Conservation (phyloP, 2,888 invertebrate genomes). For the Blera fallax region DNA sequence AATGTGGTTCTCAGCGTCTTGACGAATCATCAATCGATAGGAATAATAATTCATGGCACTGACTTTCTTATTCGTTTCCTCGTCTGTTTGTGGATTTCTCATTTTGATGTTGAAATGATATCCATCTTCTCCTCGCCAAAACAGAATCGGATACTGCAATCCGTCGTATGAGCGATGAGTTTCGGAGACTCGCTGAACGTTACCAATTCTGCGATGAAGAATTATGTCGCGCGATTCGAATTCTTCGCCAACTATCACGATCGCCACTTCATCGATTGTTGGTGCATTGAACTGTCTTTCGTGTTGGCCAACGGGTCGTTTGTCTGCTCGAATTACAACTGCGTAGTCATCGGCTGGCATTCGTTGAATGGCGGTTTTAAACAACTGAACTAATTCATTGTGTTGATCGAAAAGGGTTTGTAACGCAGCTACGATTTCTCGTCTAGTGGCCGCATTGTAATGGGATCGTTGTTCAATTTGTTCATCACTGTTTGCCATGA, state of each 20-base stretch:
- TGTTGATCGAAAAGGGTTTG: neutral
- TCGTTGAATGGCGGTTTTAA: neutral
- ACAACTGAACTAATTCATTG: neutral
- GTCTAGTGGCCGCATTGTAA: constrained; percentile 64
- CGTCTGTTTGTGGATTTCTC: too few species aligned
- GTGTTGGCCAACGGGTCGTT: constrained; percentile 75
- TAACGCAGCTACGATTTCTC: constrained; percentile 60
- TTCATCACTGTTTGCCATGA: constrained; percentile 50
- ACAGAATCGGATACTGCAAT: too few species aligned
- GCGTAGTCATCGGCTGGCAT: constrained; percentile 77
- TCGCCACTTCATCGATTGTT: constrained; percentile 71
- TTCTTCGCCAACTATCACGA: constrained; percentile 73
- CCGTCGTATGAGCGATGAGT: too few species aligned
- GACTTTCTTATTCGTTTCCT: too few species aligned
- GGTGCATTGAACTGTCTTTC: constrained; percentile 66
- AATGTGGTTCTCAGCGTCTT: too few species aligned
- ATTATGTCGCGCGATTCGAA: constrained; percentile 5
- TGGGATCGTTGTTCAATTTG: constrained; percentile 68
- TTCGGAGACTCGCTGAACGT: too few species aligned
- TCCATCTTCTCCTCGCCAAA: too few species aligned
- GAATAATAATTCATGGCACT: too few species aligned
- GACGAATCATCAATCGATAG: too few species aligned
- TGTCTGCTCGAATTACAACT: constrained; percentile 77
- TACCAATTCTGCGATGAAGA: too few species aligned
- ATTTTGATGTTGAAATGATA: too few species aligned